Conservation (phyloP, 2,797 vertebrate genomes). For the Halcyon chelicuti region DNA sequence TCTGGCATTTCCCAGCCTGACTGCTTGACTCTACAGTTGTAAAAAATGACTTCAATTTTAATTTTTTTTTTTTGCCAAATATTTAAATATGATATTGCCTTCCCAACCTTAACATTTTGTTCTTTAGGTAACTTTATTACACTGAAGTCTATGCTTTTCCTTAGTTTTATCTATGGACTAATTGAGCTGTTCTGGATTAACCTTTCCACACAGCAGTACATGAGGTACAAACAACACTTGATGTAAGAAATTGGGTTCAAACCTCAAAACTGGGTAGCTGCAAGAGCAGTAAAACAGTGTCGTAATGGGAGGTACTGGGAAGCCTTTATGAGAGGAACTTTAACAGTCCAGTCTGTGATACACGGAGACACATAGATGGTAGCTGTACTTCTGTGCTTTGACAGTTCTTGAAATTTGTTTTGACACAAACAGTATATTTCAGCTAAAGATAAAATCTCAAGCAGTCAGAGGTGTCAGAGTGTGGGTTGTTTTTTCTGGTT, state of each 20-base stretch:
- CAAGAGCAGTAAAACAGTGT: neutral
- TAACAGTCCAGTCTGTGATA: neutral
- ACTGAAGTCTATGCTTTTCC: neutral
- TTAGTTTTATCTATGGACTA: neutral
- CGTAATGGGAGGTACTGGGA: neutral
- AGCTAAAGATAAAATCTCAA: neutral
- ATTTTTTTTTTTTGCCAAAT: neutral
- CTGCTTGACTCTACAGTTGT: too few relatives aligned
- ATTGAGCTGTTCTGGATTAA: neutral
- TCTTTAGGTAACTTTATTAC: neutral
- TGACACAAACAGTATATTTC: neutral
- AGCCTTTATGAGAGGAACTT: neutral
- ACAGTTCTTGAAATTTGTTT: neutral
- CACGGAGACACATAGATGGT: neutral
- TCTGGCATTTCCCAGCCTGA: too few relatives aligned
- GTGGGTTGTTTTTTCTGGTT: neutral
- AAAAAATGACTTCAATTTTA: too few relatives aligned
- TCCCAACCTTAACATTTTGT: neutral
- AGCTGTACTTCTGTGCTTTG: neutral
- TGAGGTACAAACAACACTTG: neutral
- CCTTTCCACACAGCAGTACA: accelerated
- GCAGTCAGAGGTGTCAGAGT: neutral
- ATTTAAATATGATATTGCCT: neutral
- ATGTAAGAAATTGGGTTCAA: neutral
- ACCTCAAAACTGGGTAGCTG: neutral